Evolutionary conservation across 1,140 invertebrate species (phyloP).

Genomic region (Drosophila sulfurigaster): DNA sequence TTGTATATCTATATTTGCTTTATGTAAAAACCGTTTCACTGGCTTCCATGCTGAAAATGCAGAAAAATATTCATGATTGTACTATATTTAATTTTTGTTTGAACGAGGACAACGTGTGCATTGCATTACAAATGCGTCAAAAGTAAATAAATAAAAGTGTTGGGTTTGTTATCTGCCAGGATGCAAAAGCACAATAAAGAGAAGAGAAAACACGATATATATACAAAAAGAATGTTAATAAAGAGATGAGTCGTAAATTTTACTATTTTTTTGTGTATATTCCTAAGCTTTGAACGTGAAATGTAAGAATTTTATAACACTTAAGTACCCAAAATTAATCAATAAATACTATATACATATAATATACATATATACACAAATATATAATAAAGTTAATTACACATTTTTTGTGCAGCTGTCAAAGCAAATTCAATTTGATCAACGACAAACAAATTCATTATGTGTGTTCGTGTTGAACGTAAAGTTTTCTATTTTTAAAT

Average conservation of each 20-base stretch:
- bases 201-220: background rate
- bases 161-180: slow-evolving; percentile 40
- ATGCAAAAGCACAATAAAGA: slow-evolving; percentile 20
- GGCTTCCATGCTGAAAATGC: slow-evolving; percentile 77
- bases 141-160: slow-evolving; percentile 46
- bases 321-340: slow-evolving; percentile 53
- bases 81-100: slow-evolving; percentile 63
- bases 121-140: slow-evolving; percentile 75
- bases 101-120: slow-evolving; percentile 66
- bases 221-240: slow-evolving; percentile 11
- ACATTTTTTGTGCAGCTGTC: slow-evolving; percentile 44
- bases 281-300: slow-evolving; percentile 67
- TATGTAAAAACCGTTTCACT: slow-evolving; percentile 67
- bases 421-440: slow-evolving; percentile 38
- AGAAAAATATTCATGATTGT: slow-evolving; percentile 52
- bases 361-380: slow-evolving; percentile 31
- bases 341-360: slow-evolving; percentile 52
- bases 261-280: slow-evolving; percentile 58
- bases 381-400: slow-evolving; percentile 33
- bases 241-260: slow-evolving; percentile 17
- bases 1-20: slow-evolving; percentile 60
- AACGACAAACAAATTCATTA: slow-evolving; percentile 46
- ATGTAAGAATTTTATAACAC: slow-evolving; percentile 71
- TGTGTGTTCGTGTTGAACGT: slow-evolving; percentile 56
- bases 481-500: slow-evolving; percentile 57